Percentiles rank a stretch among this genome's conserved stretches.
Conservation (phyloP, 2,888 invertebrate genomes). For the Sipha maydis region DNA sequence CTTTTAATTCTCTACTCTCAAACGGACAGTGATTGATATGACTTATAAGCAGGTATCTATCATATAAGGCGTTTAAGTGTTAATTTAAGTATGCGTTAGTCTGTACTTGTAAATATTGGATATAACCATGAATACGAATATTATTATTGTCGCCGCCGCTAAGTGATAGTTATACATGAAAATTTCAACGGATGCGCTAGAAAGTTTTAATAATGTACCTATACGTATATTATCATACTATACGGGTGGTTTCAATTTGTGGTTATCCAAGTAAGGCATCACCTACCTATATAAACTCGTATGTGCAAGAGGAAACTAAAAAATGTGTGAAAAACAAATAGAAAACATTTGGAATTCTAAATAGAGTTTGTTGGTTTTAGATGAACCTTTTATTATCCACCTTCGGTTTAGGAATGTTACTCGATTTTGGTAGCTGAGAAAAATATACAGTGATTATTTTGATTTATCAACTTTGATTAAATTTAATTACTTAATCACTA, state of each 20-base stretch:
- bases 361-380: no score
- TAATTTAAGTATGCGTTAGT: no score
- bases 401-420: no score
- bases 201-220: not conserved
- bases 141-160: no score
- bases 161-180: not conserved
- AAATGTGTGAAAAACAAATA: not conserved
- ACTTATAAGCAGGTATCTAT: not conserved
- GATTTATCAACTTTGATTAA: no score
- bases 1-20: not conserved
- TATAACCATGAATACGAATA: not conserved
- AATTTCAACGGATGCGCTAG: not conserved
- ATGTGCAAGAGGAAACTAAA: not conserved
- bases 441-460: no score
- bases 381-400: no score
- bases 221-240: not conserved
- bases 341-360: no score
- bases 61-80: no score
- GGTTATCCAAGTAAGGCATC: no score
- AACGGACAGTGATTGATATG: not conserved
- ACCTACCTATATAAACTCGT: not conserved
- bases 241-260: not conserved
- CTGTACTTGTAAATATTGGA: not conserved
- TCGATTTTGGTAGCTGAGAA: no score
- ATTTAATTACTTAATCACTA: no score